A percentile compares a stretch with the other conserved stretches of the same genome.
phyloP scores from a whole-genome alignment of 2,888 invertebrate species.

The Nipponacmea schrenckii region DNA sequence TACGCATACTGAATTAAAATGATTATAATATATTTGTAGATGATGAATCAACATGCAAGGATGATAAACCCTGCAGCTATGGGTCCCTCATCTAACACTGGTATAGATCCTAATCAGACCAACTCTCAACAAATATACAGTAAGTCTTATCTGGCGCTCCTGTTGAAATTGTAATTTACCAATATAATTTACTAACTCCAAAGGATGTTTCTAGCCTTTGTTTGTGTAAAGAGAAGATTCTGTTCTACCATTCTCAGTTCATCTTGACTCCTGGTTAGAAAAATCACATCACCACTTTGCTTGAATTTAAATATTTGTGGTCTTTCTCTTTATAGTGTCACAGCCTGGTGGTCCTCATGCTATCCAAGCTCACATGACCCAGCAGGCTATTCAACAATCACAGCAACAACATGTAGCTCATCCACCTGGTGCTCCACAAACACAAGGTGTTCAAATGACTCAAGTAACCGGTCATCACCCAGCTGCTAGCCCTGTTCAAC shows the following conservation, averaged over 20 bases:
- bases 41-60: slow-evolving; percentile 25
- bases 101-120: slow-evolving; percentile 27
- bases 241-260: too few species aligned
- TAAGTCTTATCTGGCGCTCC: too few species aligned
- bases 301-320: too few species aligned
- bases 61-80: slow-evolving; percentile 41
- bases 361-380: slow-evolving; percentile 18
- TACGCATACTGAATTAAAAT: background rate
- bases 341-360: slow-evolving; percentile 9
- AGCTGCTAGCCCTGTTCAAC: slow-evolving; percentile 49
- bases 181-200: too few species aligned
- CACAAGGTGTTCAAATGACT: slow-evolving; percentile 20
- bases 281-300: too few species aligned
- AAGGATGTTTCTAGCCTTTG: too few species aligned
- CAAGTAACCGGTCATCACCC: slow-evolving; percentile 43
- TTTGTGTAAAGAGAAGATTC: too few species aligned
- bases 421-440: slow-evolving; percentile 15
- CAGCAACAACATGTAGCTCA: slow-evolving; percentile 21
- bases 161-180: too few species aligned
- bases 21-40: background rate
- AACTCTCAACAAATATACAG: slow-evolving; percentile 25
- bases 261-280: too few species aligned
- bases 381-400: slow-evolving; percentile 22
- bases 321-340: slow-evolving; percentile 13
- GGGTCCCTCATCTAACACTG: slow-evolving; percentile 23